Evolutionary conservation across 2,888 invertebrate genomes (phyloP), one percentile per base, ranked within the genome.

Genomic region (Orthosia cruda): DNA sequence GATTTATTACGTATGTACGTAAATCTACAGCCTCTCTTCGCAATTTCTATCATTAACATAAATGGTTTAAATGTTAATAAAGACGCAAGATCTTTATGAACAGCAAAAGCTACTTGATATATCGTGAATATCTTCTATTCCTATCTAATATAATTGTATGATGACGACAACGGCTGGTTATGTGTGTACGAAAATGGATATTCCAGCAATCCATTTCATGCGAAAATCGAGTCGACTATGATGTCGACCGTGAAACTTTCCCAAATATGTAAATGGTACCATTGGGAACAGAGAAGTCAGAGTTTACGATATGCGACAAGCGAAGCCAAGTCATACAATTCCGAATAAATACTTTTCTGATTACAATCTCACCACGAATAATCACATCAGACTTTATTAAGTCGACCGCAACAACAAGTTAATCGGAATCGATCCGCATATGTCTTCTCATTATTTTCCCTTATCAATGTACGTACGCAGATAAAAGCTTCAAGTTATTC

Each of bases 401-500:
- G 88, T 92, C 89, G 89, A 89, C 92, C 91, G 90, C 92, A 92
- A 94, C 92, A 95, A 94, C 95, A 93, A 92, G 89, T 94, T 94
- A 94, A 95, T 94, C 92, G 89, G 89, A 90, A 92, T 94, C 92
- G 93, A 94, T 92, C 91, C 91, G 88, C 89, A 92, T 92, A 94
- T 95, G 93, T 93, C 91, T 87, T 88, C 94, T 95, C 95, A 95
- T 96, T 95, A 96, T 94, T 95, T 93, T 92, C 90, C 91, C 93
- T 95, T 96, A 96, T 96, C 96, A 94, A 92, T 87, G 92, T 93
- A 93, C 92, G 93, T 91, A 92, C 87, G 88, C 81, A 95, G 93
- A 96, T 95, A 94, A 95, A 95, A 92, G 92, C 91, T 85, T 87
- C 90, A 87, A 94, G 92, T 94, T 94, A 95, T 94, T 94, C 93